Evolutionary conservation across 2,888 invertebrate genomes (phyloP).

Genomic region (Gasteruption jaculator): DNA sequence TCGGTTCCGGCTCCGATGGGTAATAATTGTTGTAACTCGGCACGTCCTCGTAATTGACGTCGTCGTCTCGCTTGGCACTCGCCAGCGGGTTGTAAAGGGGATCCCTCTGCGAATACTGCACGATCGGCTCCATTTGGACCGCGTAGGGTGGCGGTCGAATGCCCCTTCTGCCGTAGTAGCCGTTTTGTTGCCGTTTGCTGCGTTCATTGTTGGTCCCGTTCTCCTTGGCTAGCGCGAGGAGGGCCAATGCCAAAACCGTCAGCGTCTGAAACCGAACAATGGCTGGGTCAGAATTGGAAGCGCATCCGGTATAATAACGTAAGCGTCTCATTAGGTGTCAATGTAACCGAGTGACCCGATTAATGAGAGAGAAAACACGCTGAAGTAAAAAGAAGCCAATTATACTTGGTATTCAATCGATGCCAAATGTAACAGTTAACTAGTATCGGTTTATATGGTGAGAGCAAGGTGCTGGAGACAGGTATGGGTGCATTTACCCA

Average conservation of each 20-base stretch:
- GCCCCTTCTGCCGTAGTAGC: slow-evolving; percentile 35
- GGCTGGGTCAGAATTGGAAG: not conserved
- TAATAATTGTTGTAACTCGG: slow-evolving; percentile 38
- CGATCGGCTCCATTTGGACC: slow-evolving; percentile 76
- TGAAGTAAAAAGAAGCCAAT: slow-evolving; percentile 34
- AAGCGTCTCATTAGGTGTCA: slow-evolving; percentile 28
- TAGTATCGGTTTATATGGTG: slow-evolving; percentile 33
- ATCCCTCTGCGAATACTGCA: slow-evolving; percentile 76
- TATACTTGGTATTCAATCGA: slow-evolving; percentile 41
- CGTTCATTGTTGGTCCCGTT: slow-evolving; percentile 33
- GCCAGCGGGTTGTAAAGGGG: slow-evolving; percentile 65
- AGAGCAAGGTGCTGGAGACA: slow-evolving; percentile 24
- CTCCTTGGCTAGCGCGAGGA: slow-evolving; percentile 32
- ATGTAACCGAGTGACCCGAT: slow-evolving; percentile 42
- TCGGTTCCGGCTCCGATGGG: slow-evolving; percentile 74
- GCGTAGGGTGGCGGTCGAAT: slow-evolving; percentile 66
- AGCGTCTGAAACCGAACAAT: slow-evolving; percentile 29
- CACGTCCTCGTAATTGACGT: slow-evolving; percentile 35
- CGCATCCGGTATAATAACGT: not conserved
- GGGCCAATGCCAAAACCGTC: slow-evolving; percentile 25
- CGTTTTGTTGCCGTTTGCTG: slow-evolving; percentile 43
- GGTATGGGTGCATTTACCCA: slow-evolving; percentile 5
- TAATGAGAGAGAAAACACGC: slow-evolving; percentile 40
- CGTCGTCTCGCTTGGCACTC: slow-evolving; percentile 53
- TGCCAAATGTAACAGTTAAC: slow-evolving; percentile 34